Percentiles rank a stretch among this genome's conserved stretches.
Conservation (phyloP, 1,140 invertebrate genomes). For the Panagrolaimus sp. region DNA sequence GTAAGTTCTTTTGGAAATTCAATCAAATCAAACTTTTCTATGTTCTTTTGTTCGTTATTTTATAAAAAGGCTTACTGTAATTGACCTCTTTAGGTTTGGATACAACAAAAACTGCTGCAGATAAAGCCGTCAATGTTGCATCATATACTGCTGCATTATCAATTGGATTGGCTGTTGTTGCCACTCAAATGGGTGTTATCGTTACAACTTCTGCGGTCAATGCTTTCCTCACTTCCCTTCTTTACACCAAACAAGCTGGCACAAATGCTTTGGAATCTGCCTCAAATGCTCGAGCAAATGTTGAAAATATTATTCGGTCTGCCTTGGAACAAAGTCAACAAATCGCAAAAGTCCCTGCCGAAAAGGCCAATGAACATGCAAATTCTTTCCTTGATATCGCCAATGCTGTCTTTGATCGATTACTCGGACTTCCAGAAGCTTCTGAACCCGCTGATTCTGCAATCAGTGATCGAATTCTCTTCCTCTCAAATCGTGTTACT, state of each 20-base stretch:
- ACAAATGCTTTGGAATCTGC: neutral
- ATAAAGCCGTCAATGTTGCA: neutral
- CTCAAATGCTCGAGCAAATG: slow-evolving; percentile 13
- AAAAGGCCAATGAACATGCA: slow-evolving; percentile 31
- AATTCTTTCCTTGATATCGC: slow-evolving; percentile 33
- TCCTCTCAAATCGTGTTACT: slow-evolving; percentile 29
- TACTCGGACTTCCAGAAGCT: slow-evolving; percentile 19
- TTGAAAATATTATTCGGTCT: slow-evolving; percentile 26
- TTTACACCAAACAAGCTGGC: slow-evolving; percentile 31
- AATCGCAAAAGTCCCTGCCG: slow-evolving; percentile 31
- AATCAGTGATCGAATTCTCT: slow-evolving; percentile 23
- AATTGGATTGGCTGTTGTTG: slow-evolving; percentile 24
- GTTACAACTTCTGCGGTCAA: slow-evolving; percentile 32
- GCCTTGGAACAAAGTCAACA: slow-evolving; percentile 26
- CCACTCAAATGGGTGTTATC: slow-evolving; percentile 28
- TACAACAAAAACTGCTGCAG: neutral
- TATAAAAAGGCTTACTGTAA: neutral
- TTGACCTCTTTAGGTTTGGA: neutral
- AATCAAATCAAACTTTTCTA: too few relatives aligned
- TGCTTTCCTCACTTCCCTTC: slow-evolving; percentile 32
- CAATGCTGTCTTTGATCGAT: slow-evolving; percentile 30
- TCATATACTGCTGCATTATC: slow-evolving; percentile 5
- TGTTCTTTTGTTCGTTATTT: neutral
- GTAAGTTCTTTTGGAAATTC: neutral
- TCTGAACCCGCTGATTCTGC: slow-evolving; percentile 23